Evolutionary conservation across 2,113 vertebrate species (phyloP).

Genomic region (Eleginops maclovinus): DNA sequence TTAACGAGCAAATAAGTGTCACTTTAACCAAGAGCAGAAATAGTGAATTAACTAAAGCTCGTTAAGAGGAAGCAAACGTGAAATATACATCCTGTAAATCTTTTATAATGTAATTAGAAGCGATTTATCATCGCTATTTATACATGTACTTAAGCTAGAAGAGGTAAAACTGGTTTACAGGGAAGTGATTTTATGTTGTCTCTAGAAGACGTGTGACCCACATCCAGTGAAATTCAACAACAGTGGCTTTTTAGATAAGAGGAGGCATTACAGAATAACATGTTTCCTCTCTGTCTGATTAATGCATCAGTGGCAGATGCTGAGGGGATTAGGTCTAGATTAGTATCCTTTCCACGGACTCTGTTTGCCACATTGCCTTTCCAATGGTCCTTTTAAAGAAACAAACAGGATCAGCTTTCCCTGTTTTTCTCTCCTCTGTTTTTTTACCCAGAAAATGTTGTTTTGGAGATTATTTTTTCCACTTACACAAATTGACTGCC

Average conservation of each 20-base stretch:
- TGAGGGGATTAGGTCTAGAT: slow-evolving; percentile 82
- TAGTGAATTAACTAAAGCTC: slow-evolving; percentile 48
- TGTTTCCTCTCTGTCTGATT: slow-evolving; percentile 84
- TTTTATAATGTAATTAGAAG: slow-evolving; percentile 65
- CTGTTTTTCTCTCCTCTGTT: slow-evolving; percentile 40
- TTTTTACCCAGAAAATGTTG: slow-evolving; percentile 1
- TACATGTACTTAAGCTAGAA: slow-evolving; percentile 3
- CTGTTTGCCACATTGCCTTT: slow-evolving; percentile 74
- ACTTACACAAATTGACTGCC: slow-evolving; percentile 32
- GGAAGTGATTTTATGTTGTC: slow-evolving; percentile 1
- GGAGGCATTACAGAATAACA: slow-evolving; percentile 80
- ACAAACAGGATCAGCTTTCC: slow-evolving; percentile 67
- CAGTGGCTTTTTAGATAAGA: slow-evolving; percentile 71
- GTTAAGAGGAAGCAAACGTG: slow-evolving; percentile 22
- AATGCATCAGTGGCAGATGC: slow-evolving; percentile 84
- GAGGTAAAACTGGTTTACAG: slow-evolving; percentile 1
- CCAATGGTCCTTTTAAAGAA: slow-evolving; percentile 74
- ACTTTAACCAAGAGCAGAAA: not conserved
- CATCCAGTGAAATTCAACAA: slow-evolving; percentile 68
- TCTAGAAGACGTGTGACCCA: slow-evolving; percentile 43
- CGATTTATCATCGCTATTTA: slow-evolving; percentile 45
- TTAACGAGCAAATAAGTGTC: not conserved
- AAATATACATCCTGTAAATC: slow-evolving; percentile 60
- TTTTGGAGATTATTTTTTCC: slow-evolving; percentile 29
- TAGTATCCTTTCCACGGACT: slow-evolving; percentile 81